Evolutionary conservation across 2,888 invertebrate genomes (phyloP).

Genomic region (Troglohyphantes excavatus): DNA sequence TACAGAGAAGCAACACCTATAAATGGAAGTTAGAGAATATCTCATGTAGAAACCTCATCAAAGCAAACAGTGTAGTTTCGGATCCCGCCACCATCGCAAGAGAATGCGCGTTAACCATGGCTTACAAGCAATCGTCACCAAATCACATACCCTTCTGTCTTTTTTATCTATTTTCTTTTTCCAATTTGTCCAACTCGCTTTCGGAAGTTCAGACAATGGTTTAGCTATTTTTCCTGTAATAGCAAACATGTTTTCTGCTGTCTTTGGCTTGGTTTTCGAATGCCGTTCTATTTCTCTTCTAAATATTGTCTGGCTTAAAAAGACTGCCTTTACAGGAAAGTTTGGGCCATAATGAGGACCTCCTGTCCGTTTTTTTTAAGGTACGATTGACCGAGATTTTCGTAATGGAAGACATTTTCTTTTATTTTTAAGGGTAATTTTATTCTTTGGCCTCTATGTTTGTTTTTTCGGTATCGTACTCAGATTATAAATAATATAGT

Average conservation of each 20-base stretch:
- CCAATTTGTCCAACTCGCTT: slow-evolving; percentile 70
- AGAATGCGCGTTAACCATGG: slow-evolving; percentile 51
- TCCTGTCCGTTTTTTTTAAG: background rate
- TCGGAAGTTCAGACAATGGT: slow-evolving; percentile 61
- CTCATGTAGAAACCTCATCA: slow-evolving; percentile 60
- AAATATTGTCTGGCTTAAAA: slow-evolving; percentile 32
- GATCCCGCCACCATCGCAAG: slow-evolving; percentile 47
- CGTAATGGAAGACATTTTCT: slow-evolving; percentile 7
- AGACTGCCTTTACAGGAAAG: slow-evolving; percentile 22
- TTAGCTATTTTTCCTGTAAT: slow-evolving; percentile 58
- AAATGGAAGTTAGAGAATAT: slow-evolving; percentile 36
- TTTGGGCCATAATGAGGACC: slow-evolving; percentile 10
- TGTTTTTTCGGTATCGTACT: too few relatives aligned
- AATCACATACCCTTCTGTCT: slow-evolving; percentile 57
- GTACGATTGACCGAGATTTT: background rate
- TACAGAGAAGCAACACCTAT: slow-evolving; percentile 29
- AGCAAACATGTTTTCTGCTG: slow-evolving; percentile 48
- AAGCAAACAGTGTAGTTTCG: slow-evolving; percentile 51
- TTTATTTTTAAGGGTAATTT: too few relatives aligned
- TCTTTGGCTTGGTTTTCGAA: slow-evolving; percentile 45
- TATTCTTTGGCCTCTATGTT: too few relatives aligned
- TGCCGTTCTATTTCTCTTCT: slow-evolving; percentile 11
- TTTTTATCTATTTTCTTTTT: slow-evolving; percentile 57
- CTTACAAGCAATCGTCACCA: slow-evolving; percentile 75
- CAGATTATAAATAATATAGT: too few relatives aligned